phyloP scores from a whole-genome alignment of 2,888 invertebrate species.

The Drosophila koepferae region DNA sequence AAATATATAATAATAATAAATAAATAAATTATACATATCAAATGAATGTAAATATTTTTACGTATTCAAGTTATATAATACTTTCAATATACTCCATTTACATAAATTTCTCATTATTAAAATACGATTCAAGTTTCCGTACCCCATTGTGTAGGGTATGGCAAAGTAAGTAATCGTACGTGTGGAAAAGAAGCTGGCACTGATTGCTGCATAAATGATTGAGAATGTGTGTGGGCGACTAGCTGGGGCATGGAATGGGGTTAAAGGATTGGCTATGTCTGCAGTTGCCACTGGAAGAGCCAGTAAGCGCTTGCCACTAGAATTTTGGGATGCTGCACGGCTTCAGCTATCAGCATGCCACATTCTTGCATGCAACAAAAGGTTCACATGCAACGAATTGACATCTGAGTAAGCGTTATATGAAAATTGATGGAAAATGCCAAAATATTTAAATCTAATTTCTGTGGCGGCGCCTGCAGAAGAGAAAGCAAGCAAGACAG shows the following conservation, averaged over 20 bases:
- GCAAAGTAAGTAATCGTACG: constrained; percentile 65
- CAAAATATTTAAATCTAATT: constrained; percentile 79
- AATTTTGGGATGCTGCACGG: constrained; percentile 16
- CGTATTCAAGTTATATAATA: too few species aligned
- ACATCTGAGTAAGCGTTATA: constrained; percentile 42
- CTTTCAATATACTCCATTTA: neutral
- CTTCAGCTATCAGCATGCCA: constrained; percentile 53
- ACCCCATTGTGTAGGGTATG: constrained; percentile 7
- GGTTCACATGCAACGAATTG: constrained; percentile 47
- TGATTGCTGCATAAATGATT: constrained; percentile 78
- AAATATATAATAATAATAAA: too few species aligned
- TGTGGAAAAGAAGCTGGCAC: constrained; percentile 71
- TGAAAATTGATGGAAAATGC: constrained; percentile 79
- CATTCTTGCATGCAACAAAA: constrained; percentile 60
- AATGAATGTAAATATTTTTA: too few species aligned
- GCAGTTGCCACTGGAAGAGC: constrained; percentile 17
- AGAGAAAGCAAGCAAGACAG: neutral
- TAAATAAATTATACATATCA: too few species aligned
- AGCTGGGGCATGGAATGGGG: neutral
- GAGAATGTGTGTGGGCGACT: constrained; percentile 49
- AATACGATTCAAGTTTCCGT: neutral
- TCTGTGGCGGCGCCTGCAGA: constrained; percentile 34
- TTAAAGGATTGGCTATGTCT: constrained; percentile 13
- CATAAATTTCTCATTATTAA: neutral
- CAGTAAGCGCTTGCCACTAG: constrained; percentile 46